Conservation (phyloP, 2,888 invertebrate species). For the Carabus problematicus region DNA sequence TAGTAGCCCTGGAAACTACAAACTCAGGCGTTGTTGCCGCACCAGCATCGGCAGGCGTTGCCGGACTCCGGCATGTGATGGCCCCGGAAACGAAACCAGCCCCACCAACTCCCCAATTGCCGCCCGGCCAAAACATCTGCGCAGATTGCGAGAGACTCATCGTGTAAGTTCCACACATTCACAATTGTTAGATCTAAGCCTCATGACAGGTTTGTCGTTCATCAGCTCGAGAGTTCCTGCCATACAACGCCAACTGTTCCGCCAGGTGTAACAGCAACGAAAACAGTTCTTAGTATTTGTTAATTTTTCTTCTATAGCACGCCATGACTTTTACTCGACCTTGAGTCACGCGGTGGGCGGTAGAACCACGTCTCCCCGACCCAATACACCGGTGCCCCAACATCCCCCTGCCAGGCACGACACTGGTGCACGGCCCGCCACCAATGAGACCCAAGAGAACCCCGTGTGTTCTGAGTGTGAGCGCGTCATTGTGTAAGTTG, state of each 20-base stretch:
- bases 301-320: slow-evolving; percentile 51
- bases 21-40: slow-evolving; percentile 61
- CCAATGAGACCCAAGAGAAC: slow-evolving; percentile 50
- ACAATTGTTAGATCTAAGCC: slow-evolving; percentile 8
- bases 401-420: slow-evolving; percentile 52
- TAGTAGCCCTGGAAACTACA: slow-evolving; percentile 38
- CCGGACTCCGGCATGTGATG: slow-evolving; percentile 74
- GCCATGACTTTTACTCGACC: slow-evolving; percentile 72
- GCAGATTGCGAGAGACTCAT: slow-evolving; percentile 96
- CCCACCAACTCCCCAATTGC: slow-evolving; percentile 71
- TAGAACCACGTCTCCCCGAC: slow-evolving; percentile 67
- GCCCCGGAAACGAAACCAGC: slow-evolving; percentile 71
- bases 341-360: slow-evolving; percentile 79
- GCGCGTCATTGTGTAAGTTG: slow-evolving; percentile 86
- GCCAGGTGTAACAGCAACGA: slow-evolving; percentile 12
- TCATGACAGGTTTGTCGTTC: background rate
- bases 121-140: slow-evolving; percentile 92
- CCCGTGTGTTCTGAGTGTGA: slow-evolving; percentile 83
- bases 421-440: slow-evolving; percentile 48
- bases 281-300: slow-evolving; percentile 8
- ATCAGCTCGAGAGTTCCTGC: background rate
- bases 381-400: slow-evolving; percentile 63
- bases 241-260: slow-evolving; percentile 12
- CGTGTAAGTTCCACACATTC: slow-evolving; percentile 79
- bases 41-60: slow-evolving; percentile 61